Evolutionary conservation across 2,888 invertebrate genomes (phyloP).

Genomic region (Ypsolopha sequella): DNA sequence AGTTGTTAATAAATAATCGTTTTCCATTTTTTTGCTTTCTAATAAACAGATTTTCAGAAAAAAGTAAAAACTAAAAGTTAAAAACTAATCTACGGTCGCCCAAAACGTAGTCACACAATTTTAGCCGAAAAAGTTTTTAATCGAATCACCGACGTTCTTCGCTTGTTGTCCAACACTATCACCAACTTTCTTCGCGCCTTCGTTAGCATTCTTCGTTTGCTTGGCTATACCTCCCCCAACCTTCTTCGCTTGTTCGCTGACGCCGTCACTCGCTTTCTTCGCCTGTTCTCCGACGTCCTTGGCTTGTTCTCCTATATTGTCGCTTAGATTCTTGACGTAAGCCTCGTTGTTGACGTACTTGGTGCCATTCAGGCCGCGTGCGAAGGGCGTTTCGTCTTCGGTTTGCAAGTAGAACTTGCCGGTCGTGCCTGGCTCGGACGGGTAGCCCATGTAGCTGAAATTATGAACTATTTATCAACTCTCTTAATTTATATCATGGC

Average conservation of each 20-base stretch:
- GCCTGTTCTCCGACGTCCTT: neutral
- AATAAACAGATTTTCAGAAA: too few relatives aligned
- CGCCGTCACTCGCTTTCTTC: neutral
- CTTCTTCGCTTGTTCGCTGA: constrained; percentile 7
- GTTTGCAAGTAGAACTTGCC: constrained; percentile 44
- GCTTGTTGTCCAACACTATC: neutral
- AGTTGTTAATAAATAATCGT: too few relatives aligned
- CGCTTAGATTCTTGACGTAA: constrained; percentile 15
- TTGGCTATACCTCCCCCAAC: constrained; percentile 4
- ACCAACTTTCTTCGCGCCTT: neutral
- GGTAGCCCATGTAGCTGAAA: constrained; percentile 43
- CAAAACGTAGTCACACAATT: too few relatives aligned
- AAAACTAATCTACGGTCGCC: too few relatives aligned
- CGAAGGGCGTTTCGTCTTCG: constrained; percentile 26
- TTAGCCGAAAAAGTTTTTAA: neutral
- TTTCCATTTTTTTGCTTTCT: too few relatives aligned
- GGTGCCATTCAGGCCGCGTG: constrained; percentile 23
- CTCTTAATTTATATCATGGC: too few relatives aligned
- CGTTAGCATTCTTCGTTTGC: too few relatives aligned
- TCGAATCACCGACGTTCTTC: neutral
- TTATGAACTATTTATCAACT: too few relatives aligned
- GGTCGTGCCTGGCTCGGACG: constrained; percentile 16
- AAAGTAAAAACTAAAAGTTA: too few relatives aligned
- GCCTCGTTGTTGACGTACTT: constrained; percentile 22
- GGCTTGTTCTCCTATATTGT: neutral